Percentiles rank a stretch among this genome's conserved stretches.
Conservation (phyloP, 53 echinoderm and acorn worm species). For the Astropecten irregularis region DNA sequence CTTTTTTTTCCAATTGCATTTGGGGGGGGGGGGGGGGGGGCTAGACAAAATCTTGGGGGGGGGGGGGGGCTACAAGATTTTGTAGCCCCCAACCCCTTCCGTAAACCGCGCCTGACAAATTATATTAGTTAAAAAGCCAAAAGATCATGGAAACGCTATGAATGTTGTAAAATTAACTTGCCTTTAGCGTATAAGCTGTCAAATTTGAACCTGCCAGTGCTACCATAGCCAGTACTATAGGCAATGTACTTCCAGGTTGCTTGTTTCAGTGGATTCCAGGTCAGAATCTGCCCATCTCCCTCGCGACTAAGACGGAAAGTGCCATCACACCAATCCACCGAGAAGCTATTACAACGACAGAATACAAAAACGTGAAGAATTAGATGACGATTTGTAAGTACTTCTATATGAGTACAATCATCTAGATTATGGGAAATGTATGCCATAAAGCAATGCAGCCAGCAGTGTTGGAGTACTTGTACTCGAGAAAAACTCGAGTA, state of each 20-base stretch:
- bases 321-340: slow-evolving; percentile 22
- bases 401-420: not conserved
- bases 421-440: not conserved
- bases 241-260: not conserved
- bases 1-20: no score
- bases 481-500: no score
- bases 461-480: no score
- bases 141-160: no score
- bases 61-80: no score
- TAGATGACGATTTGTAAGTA: not conserved
- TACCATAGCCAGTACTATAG: not conserved
- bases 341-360: not conserved
- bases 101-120: no score
- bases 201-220: not conserved
- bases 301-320: not conserved
- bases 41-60: no score
- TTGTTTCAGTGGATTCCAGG: not conserved
- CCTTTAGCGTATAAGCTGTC: slow-evolving; percentile 20
- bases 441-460: no score
- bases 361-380: not conserved
- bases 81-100: no score
- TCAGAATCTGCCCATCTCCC: not conserved
- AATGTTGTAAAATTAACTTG: no score
- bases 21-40: no score
- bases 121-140: no score